Conservation (phyloP, 2,113 vertebrate genomes). For the Gobiocypris rarus region DNA sequence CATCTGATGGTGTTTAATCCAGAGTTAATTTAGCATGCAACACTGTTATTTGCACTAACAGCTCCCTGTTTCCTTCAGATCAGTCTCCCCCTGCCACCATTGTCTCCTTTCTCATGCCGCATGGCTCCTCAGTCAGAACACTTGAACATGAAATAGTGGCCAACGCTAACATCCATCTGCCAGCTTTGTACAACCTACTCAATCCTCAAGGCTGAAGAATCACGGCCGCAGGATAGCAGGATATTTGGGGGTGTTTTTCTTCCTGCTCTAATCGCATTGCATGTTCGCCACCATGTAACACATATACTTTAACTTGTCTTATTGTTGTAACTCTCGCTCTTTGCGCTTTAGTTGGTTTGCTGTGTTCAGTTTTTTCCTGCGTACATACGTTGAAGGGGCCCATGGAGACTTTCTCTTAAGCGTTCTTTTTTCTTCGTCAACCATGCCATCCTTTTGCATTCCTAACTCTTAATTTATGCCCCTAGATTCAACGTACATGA, state of each 20-base stretch:
- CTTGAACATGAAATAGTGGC: constrained; percentile 76
- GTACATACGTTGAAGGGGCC: constrained; percentile 13
- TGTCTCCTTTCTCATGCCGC: constrained; percentile 21
- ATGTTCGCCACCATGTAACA: constrained; percentile 22
- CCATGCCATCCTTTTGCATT: constrained; percentile 64
- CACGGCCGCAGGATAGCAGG: constrained; percentile 46
- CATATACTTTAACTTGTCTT: constrained; percentile 38
- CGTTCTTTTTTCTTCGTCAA: constrained; percentile 49
- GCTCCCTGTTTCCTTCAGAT: constrained; percentile 36
- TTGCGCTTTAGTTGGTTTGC: constrained; percentile 33
- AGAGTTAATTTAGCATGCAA: neutral
- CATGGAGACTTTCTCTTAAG: constrained; percentile 48
- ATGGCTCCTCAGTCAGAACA: constrained; percentile 48
- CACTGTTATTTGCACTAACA: constrained; percentile 72
- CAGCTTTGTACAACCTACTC: constrained; percentile 61
- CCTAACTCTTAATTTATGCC: constrained; percentile 77
- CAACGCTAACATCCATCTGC: constrained; percentile 84
- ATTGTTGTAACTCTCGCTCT: constrained; percentile 5
- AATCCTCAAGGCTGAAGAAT: constrained; percentile 41
- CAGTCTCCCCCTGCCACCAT: constrained; percentile 10
- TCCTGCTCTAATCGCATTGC: constrained; percentile 53
- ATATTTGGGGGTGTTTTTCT: constrained; percentile 52
- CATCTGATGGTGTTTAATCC: neutral
- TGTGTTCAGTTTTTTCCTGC: constrained; percentile 8
- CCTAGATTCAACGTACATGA: constrained; percentile 73